Base-by-base conservation (phyloP, 2,113 vertebrate species). In the Aphyosemion australe region DNA sequence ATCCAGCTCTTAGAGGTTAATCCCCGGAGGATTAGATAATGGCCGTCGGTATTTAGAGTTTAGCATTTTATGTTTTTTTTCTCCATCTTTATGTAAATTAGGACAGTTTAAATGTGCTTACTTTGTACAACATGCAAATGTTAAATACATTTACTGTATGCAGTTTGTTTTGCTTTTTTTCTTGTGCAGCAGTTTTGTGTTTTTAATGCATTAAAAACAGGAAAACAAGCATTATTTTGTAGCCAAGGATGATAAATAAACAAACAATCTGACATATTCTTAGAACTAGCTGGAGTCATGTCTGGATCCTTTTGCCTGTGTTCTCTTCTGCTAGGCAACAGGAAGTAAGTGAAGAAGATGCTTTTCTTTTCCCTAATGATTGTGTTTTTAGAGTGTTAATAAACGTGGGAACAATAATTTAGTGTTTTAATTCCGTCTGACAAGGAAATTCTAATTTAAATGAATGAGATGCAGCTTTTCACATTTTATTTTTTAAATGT, bases 1-100 rank as follows among this genome's bases (percentile, higher is more conserved):
- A 88, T 85, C 79, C 82, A 61, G 69, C 79, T 80, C 74, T 90
- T 50, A 67, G 79, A 82, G 76, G 78, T 85, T 92, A 87, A 91
- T 89, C 85, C 84, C 41, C 39, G 1, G 37, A 76, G 81, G 86
- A 88, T 90, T 88, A 88, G 66, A 85, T 47, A 48, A 32, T 43
- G 32, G 49, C 58, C 26, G 43, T 55, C 41, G 59, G 55, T 78
- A 69, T 78, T 80, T 61, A 43, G 47, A 65, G 43, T 31, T 72
- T 57, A 76, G 45, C 51, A 67, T 73, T 72, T 19, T 65, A 62
- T 37, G 21, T 59, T 59, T 74, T 46, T 57, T 63, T 18, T 47
- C n/a, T 50, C 52, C 59, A n/a, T 54, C n/a, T 58, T 62, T 70
- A 43, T 47, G 53, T 54, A 56, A 46, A 74, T 20, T 69, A 62